Conservation (phyloP, 2,797 vertebrate species). For the Coregonus suidteri region DNA sequence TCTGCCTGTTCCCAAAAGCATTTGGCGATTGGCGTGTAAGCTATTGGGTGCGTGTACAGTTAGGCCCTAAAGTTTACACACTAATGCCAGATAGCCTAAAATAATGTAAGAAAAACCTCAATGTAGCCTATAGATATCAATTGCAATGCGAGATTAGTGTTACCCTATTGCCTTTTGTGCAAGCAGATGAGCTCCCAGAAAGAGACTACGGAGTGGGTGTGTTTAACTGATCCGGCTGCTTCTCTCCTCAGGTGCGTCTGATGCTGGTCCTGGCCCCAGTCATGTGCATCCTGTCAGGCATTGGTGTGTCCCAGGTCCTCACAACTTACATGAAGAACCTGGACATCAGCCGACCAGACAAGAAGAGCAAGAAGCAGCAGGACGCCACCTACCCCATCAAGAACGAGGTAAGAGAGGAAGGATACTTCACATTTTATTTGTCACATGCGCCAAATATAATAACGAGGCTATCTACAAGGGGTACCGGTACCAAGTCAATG, state of each 20-base stretch:
- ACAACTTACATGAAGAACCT: slow-evolving; percentile 99
- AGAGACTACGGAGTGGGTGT: neutral
- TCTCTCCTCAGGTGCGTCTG: slow-evolving; percentile 85
- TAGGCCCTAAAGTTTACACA: too few relatives aligned
- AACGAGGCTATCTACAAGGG: too few relatives aligned
- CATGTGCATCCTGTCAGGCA: slow-evolving; percentile 98
- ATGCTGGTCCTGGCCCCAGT: slow-evolving; percentile 98
- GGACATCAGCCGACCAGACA: slow-evolving; percentile 93
- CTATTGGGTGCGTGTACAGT: too few relatives aligned
- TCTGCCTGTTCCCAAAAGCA: too few relatives aligned
- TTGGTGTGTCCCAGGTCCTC: slow-evolving; percentile 95
- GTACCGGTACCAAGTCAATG: too few relatives aligned
- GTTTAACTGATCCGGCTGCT: neutral
- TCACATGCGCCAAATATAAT: too few relatives aligned
- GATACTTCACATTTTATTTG: neutral
- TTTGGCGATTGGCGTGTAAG: too few relatives aligned
- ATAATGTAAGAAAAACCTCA: too few relatives aligned
- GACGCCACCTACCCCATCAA: slow-evolving; percentile 98
- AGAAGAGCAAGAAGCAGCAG: slow-evolving; percentile 95
- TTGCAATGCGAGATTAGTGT: neutral
- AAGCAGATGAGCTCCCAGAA: neutral
- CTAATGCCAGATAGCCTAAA: too few relatives aligned
- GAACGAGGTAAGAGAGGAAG: slow-evolving; percentile 84
- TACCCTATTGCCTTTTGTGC: neutral
- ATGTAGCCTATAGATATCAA: too few relatives aligned